Evolutionary conservation across 2,888 invertebrate genomes (phyloP), one percentile per base, ranked within the genome.

Genomic region (Cephus sareptanus): DNA sequence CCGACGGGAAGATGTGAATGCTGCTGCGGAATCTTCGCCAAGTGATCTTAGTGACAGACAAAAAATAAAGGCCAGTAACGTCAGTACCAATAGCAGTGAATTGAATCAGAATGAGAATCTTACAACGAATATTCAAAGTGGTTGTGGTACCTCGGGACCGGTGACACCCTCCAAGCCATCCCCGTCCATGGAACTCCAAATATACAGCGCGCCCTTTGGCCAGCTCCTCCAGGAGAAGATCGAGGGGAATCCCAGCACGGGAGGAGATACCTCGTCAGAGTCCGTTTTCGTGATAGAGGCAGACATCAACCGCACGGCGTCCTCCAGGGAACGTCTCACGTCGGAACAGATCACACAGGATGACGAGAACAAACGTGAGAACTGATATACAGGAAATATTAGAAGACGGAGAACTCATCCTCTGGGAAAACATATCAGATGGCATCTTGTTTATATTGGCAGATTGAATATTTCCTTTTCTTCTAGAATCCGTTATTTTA

Each of bases 271-370:
- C 1, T 84, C 84, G 9, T 81, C 85, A 0, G 85, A 86, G 13
- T 85, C 88, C n/a, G 85, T 85, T 34, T 86, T 87, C 73, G 84
- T 89, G 1, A 88, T 88, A 71, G 87, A 89, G 34, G 89, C 85
- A 3, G 89, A 89, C 34, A 85, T 89, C 1, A 89, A 88, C 80
- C 83, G 80, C 3, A 77, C 76, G 13, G 83, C 82, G 6, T 77
- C 79, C 70, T 80, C 74, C 34, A 77, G 73, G 69, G 75, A 74
- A 69, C 37, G 76, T 68, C 56, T 23, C 68, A 79, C 71, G 78
- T 56, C 23, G 40, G 75, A 31, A 23, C 30, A 40, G n/a, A 11
- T 23, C 15, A 30, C 33, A 56, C 56, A 56, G 23, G 56, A 56
- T 56, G 11, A 12, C 15, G 30, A 56, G 69, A 69, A 33, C 15